Base-by-base conservation (phyloP, 2,888 invertebrate species). In the Apoda limacodes region DNA sequence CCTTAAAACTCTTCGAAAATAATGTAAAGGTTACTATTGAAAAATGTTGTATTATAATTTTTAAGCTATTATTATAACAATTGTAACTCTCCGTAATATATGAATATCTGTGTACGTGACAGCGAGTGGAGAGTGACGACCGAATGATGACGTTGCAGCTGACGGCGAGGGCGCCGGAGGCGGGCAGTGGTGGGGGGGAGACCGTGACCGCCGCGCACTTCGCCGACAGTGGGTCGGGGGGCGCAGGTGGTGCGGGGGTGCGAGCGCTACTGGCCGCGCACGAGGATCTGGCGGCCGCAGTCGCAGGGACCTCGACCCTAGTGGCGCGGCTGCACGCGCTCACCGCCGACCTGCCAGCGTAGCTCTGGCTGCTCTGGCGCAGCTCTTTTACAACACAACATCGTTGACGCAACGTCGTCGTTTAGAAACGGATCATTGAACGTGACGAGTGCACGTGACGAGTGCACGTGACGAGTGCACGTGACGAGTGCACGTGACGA, bases 111-210 rank as follows among this genome's bases (percentile, higher is more conserved):
- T 6, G 9, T 12, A 4, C 14, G 28, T 15, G 30, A 11, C 12
- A n/a, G n/a, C n/a, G 22, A 25, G 10, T 21, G 21, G 21, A 20
- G 14, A 12, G 28, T 31, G 12, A 25, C 21, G 20, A 40, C 29
- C 27, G 32, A 33, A 23, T 22, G 30, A 28, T 28, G 24, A 27
- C 29, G 21, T 39, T 31, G 29, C 24, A 17, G 24, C 37, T 26
- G 17, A 30, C 26, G 22, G 33, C 20, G 15, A 14, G 25, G 24
- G 38, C 10, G 19, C 84, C 86, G 46, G 87, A 88, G 41, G 87
- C 86, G 45, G 74, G 85, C 30, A 35, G 40, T 19, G 32, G 40
- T 9, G 42, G 75, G 84, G 30, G 32, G 34, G 30, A 35, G 32
- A 17, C 40, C 34, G 39, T 43, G 11, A 39, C 39, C 11, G 45